A percentile compares a stretch with the other conserved stretches of the same genome.
phyloP scores from a whole-genome alignment of 2,797 vertebrate species.

The Acrocephalus scirpaceus region DNA sequence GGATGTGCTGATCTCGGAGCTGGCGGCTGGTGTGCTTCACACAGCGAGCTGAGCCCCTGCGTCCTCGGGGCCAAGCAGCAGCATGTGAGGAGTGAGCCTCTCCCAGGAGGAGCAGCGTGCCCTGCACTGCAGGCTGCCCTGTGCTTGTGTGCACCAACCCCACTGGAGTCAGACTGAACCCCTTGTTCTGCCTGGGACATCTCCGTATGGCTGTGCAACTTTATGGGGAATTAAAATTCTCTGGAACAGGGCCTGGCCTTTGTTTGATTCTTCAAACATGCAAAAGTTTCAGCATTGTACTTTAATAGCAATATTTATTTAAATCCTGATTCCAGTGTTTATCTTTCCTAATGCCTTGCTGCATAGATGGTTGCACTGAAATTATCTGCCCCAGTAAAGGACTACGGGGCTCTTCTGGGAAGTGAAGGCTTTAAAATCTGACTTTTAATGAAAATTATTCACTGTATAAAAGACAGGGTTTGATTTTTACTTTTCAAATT shows the following conservation, averaged over 20 bases:
- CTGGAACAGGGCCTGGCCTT: conserved; percentile 22
- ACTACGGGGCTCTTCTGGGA: neutral
- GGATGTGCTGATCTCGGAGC: neutral
- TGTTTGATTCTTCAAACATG: conserved; percentile 24
- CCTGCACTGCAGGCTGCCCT: neutral
- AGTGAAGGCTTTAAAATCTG: neutral
- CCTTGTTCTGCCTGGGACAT: neutral
- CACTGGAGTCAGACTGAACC: neutral
- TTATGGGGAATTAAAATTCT: conserved; percentile 17
- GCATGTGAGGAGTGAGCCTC: neutral
- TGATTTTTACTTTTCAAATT: neutral
- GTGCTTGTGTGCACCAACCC: neutral
- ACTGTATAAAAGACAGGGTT: neutral
- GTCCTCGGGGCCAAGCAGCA: neutral
- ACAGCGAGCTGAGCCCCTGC: neutral
- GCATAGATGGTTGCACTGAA: neutral
- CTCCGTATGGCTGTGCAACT: neutral
- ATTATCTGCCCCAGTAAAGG: neutral
- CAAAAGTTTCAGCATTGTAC: conserved; percentile 31
- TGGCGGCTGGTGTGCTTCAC: accelerated
- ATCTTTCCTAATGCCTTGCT: conserved; percentile 1
- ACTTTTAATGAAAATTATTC: neutral
- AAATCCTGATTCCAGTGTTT: conserved; percentile 21
- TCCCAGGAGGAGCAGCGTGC: accelerated
- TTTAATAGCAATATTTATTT: conserved; percentile 52